phyloP scores from a whole-genome alignment of 2,888 invertebrate species.

The Dynastes grantii region DNA sequence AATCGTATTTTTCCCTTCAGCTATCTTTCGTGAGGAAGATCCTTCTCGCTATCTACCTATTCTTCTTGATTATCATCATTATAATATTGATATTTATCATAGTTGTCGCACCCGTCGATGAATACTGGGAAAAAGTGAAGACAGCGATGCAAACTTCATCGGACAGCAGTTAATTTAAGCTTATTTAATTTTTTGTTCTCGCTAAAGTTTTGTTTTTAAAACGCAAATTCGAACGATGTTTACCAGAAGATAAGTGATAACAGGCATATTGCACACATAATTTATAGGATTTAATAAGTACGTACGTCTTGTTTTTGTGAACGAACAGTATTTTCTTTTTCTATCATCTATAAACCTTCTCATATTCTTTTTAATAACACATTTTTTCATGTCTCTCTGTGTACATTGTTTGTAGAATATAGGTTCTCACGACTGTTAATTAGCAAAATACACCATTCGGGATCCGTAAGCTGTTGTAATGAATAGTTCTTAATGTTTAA shows the following conservation, averaged over 20 bases:
- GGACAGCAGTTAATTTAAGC: constrained; percentile 31
- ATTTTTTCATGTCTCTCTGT: background rate
- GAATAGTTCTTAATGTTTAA: too few relatives aligned
- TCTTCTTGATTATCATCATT: constrained; percentile 80
- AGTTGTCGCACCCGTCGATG: constrained; percentile 82
- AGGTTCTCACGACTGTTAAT: too few relatives aligned
- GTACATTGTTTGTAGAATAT: background rate
- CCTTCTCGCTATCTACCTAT: constrained; percentile 84
- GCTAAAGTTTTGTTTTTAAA: too few relatives aligned
- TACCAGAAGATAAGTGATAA: constrained; percentile 6
- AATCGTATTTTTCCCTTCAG: constrained; percentile 70
- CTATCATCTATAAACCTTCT: too few relatives aligned
- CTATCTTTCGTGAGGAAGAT: constrained; percentile 84
- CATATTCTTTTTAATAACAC: too few relatives aligned
- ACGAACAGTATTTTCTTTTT: too few relatives aligned
- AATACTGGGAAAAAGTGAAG: constrained; percentile 71
- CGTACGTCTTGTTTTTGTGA: background rate
- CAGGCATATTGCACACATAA: too few relatives aligned
- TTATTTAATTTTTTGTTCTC: constrained; percentile 13
- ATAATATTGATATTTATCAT: constrained; percentile 83
- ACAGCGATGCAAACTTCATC: constrained; percentile 38
- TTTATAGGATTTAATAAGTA: background rate
- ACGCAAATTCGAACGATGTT: background rate
- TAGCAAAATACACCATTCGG: too few relatives aligned
- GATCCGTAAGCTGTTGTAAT: too few relatives aligned